Evolutionary conservation across 2,797 vertebrate species (phyloP), one percentile per base, ranked within the genome.

Genomic region (Vespertilio murinus): DNA sequence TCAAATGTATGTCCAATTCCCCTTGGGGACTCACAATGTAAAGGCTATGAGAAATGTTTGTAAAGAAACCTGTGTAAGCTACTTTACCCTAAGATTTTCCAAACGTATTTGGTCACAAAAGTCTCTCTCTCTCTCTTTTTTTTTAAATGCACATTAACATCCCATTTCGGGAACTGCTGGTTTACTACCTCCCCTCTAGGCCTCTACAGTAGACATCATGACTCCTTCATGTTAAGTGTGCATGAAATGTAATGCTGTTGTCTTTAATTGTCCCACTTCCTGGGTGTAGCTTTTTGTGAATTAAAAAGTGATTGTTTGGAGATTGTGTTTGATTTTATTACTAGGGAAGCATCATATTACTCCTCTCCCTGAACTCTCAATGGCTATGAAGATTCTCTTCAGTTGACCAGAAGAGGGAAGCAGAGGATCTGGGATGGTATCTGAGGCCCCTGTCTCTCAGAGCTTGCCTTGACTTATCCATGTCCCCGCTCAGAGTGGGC

Each of bases 361-460:
- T 91, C 56, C 52, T 71, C 59, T 47, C 17, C 80, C 78, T 87
- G 52, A 91, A 35, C 30, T 78, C 71, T 85, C 54, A 82, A 61
- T 67, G 74, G 67, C 67, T 75, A 14, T 67, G 67, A 89, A 74
- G 95, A 91, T n/a, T 94, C 93, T 85, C 94, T 85, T 42, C 52
- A 17, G 23, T 35, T 96, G 96, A 93, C 97, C 97, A 97, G 97
- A 97, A 97, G 96, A 95, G 97, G 97, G 97, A 97, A 96, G 96
- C 96, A 97, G 96, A 97, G 97, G 94, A 96, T 79, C 95, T 97
- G 93, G 42, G 94, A 97, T 90, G 92, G 77, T 67, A 38, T 38
- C 49, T 42, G 61, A 92, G 70, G 82, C 30, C 79, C 59, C 35
- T 52, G 4, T 30, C 30, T 61, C 59, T 30, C 59, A 30, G 59